Evolutionary conservation across 2,888 invertebrate species (phyloP).

Genomic region (Sphecodes monilicornis): DNA sequence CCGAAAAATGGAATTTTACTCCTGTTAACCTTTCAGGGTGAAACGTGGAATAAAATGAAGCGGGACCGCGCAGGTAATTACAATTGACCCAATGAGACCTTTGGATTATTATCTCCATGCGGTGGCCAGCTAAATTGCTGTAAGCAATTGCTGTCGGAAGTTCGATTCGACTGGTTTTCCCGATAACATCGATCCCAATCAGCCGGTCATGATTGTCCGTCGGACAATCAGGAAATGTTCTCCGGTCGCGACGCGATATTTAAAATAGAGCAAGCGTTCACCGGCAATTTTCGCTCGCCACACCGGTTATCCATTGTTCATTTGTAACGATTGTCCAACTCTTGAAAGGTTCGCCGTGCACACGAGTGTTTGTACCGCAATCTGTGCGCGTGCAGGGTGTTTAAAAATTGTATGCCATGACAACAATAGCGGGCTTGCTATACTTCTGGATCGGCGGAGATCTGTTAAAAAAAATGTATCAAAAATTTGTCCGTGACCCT

Average conservation of each 20-base stretch:
- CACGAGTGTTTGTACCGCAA: conserved; percentile 20
- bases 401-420: no score
- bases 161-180: conserved; percentile 1
- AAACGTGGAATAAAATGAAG: not conserved
- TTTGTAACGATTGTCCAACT: conserved; percentile 44
- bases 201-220: conserved; percentile 2
- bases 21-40: not conserved
- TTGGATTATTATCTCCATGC: not conserved
- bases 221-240: conserved; percentile 17
- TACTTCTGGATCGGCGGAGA: no score
- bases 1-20: not conserved
- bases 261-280: conserved; percentile 7
- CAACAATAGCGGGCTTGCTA: no score
- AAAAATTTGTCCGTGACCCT: no score
- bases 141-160: conserved; percentile 7
- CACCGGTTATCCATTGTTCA: conserved; percentile 30
- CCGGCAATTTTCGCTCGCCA: not conserved
- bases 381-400: no score
- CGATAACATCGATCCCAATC: not conserved
- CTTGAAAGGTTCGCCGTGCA: conserved; percentile 40
- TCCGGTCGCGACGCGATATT: conserved; percentile 12
- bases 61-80: not conserved
- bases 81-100: not conserved
- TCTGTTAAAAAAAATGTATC: no score
- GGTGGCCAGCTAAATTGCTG: not conserved